A percentile compares a stretch with the other conserved stretches of the same genome.
Evolutionary conservation across 1,140 invertebrate genomes (phyloP).

Genomic region (Rhagoletis pomonella): DNA sequence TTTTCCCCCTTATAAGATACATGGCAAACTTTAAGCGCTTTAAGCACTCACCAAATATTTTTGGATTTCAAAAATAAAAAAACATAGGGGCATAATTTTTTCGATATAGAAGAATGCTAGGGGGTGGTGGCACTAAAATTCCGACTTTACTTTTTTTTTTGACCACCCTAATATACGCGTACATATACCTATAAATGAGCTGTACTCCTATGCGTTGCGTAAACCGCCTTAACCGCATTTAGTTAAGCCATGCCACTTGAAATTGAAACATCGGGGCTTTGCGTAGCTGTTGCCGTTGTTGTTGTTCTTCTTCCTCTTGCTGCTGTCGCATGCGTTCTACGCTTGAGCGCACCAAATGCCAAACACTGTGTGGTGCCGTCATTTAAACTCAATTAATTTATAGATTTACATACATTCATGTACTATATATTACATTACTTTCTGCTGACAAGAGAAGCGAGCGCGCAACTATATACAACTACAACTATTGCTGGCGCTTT

Average conservation of each 20-base stretch:
- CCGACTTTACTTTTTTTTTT: no score
- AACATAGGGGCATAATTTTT: no score
- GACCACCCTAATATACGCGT: no score
- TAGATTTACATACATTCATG: slow-evolving; percentile 56
- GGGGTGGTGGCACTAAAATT: no score
- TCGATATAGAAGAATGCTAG: no score
- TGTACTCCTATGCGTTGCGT: neutral
- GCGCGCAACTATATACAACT: slow-evolving; percentile 17
- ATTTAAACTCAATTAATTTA: slow-evolving; percentile 74
- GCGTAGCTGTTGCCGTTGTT: neutral
- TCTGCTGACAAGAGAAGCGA: no score
- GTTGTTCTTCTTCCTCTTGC: neutral
- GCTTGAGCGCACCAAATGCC: slow-evolving; percentile 22
- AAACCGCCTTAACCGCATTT: slow-evolving; percentile 45
- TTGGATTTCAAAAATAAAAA: no score
- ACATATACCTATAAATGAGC: neutral
- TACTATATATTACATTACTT: no score
- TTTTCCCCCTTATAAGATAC: no score
- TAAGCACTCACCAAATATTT: no score
- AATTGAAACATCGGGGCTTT: slow-evolving; percentile 23
- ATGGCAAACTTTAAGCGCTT: no score
- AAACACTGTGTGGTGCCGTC: slow-evolving; percentile 68
- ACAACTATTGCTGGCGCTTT: slow-evolving; percentile 12
- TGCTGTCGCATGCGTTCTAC: neutral
- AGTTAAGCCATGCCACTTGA: slow-evolving; percentile 46